phyloP scores from a whole-genome alignment of 2,888 invertebrate species.

The Caenorhabditis doughertyi region DNA sequence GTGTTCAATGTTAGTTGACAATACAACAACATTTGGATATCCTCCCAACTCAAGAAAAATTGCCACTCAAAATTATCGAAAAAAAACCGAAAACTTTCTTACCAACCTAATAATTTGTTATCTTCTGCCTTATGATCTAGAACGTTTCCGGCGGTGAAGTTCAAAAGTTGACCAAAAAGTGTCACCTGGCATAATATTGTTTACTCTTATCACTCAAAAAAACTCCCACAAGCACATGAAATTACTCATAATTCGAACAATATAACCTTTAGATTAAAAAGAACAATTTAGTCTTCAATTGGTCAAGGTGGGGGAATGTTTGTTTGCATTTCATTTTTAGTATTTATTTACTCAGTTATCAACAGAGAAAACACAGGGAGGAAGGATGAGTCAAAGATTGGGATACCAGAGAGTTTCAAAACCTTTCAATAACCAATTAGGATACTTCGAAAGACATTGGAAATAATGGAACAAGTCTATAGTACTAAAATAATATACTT shows the following conservation, averaged over 20 bases:
- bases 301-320: conserved; percentile 5
- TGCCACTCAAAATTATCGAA: no score
- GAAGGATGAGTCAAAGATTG: not conserved
- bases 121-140: not conserved
- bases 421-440: no score
- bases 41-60: no score
- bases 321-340: not conserved
- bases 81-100: no score
- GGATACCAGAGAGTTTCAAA: not conserved
- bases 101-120: no score
- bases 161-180: conserved; percentile 12
- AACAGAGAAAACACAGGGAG: not conserved
- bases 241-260: conserved; percentile 16
- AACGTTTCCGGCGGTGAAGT: conserved; percentile 9
- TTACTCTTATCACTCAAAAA: no score
- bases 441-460: no score
- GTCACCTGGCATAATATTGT: not conserved
- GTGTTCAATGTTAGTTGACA: no score
- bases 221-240: not conserved
- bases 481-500: no score
- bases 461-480: no score
- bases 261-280: not conserved
- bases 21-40: no score
- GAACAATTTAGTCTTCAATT: conserved; percentile 1
- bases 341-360: conserved; percentile 1